phyloP scores from a whole-genome alignment of 2,888 invertebrate genomes.

The Tuta absoluta region DNA sequence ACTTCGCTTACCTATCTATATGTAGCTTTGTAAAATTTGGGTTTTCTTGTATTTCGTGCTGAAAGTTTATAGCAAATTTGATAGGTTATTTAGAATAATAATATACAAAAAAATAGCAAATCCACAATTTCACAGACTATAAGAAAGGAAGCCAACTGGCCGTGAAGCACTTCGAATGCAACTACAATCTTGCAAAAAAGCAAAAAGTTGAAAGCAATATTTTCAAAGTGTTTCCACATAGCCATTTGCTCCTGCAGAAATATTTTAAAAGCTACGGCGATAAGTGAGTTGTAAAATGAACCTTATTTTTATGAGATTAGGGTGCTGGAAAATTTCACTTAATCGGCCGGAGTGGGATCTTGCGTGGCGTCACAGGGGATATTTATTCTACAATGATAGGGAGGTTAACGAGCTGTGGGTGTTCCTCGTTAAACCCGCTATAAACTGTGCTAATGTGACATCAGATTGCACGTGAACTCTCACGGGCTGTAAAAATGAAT shows the following conservation, averaged over 20 bases:
- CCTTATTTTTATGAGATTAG: slow-evolving; percentile 42
- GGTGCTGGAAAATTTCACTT: slow-evolving; percentile 45
- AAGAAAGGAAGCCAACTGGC: neutral
- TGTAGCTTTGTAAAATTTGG: no score
- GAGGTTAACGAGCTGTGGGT: slow-evolving; percentile 66
- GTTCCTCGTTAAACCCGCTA: slow-evolving; percentile 62
- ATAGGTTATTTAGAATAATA: no score
- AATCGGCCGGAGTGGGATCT: slow-evolving; percentile 45
- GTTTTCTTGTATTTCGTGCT: no score
- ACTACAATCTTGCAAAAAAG: neutral
- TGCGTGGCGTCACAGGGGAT: slow-evolving; percentile 53
- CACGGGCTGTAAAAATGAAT: slow-evolving; percentile 38
- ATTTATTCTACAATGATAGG: slow-evolving; percentile 60
- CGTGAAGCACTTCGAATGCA: neutral
- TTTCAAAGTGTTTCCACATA: slow-evolving; percentile 50
- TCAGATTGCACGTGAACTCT: slow-evolving; percentile 51
- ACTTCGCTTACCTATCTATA: no score
- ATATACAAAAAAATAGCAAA: neutral
- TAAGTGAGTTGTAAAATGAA: slow-evolving; percentile 40
- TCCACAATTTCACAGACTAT: neutral
- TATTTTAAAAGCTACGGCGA: slow-evolving; percentile 47
- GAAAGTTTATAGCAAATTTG: no score
- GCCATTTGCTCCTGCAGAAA: slow-evolving; percentile 49
- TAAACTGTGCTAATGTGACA: slow-evolving; percentile 65
- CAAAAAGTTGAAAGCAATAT: slow-evolving; percentile 28